Evolutionary conservation across 2,888 invertebrate species (phyloP).

Genomic region (Dendrolimus houi): DNA sequence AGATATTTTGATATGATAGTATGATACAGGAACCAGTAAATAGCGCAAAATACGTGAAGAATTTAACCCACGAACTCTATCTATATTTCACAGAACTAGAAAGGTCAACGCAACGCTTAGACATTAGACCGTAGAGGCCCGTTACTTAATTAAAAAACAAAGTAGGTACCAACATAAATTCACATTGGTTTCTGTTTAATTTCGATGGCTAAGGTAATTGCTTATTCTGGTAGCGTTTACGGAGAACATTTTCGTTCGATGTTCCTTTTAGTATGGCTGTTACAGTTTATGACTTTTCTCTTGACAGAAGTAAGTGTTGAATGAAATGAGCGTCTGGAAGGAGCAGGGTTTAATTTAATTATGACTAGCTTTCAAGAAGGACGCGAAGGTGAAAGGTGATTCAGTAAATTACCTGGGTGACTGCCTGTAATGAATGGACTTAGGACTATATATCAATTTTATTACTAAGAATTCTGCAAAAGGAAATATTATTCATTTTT

Average conservation of each 20-base stretch:
- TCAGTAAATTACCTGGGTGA: slow-evolving; percentile 25
- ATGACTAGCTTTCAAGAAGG: slow-evolving; percentile 15
- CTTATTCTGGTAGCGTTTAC: too few species aligned
- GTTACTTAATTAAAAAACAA: too few species aligned
- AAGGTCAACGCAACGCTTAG: too few species aligned
- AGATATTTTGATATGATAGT: too few species aligned
- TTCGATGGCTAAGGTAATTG: too few species aligned
- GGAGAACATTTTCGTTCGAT: not conserved
- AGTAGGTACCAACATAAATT: too few species aligned
- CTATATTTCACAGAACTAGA: too few species aligned
- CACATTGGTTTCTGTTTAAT: too few species aligned
- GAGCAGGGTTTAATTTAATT: not conserved
- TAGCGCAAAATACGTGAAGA: too few species aligned
- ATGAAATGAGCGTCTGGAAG: not conserved
- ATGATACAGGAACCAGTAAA: too few species aligned
- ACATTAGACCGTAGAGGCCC: too few species aligned
- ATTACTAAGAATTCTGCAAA: slow-evolving; percentile 12
- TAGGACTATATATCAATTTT: slow-evolving; percentile 22
- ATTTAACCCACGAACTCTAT: too few species aligned
- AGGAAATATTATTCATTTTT: slow-evolving; percentile 10
- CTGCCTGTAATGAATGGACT: slow-evolving; percentile 24
- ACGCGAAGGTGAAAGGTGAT: slow-evolving; percentile 20
- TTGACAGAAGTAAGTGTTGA: not conserved
- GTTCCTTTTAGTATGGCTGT: not conserved
- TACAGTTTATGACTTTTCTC: not conserved